Evolutionary conservation across 64 coral and sea anemone species (phyloP).

Genomic region (Astreopora myriophthalma): DNA sequence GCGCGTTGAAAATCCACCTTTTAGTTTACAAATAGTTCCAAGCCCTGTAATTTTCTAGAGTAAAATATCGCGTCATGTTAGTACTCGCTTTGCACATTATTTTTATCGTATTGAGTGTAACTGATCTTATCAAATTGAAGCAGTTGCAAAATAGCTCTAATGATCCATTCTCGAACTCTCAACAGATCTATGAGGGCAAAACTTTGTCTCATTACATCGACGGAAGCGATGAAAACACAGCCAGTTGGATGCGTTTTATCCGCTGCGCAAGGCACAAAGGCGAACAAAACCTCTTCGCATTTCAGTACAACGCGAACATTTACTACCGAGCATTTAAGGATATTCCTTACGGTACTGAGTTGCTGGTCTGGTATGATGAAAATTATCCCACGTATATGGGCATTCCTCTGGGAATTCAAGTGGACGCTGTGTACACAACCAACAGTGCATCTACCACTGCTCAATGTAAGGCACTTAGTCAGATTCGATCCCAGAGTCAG

Average conservation of each 20-base stretch:
- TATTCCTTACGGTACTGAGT: slow-evolving; percentile 58
- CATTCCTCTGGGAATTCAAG: slow-evolving; percentile 65
- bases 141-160: not conserved
- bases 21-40: no score
- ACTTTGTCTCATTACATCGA: slow-evolving; percentile 68
- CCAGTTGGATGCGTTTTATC: slow-evolving; percentile 88
- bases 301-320: slow-evolving; percentile 75
- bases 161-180: no score
- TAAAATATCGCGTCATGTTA: no score
- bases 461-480: not conserved
- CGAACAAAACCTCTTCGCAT: slow-evolving; percentile 76
- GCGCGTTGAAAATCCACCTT: no score
- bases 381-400: slow-evolving; percentile 76
- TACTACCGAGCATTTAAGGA: slow-evolving; percentile 81
- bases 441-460: not conserved
- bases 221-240: slow-evolving; percentile 75
- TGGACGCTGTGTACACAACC: not conserved
- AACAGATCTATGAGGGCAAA: slow-evolving; percentile 63
- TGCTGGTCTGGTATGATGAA: slow-evolving; percentile 85
- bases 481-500: not conserved
- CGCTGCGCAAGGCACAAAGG: slow-evolving; percentile 66
- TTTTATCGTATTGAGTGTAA: no score
- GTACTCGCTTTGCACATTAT: no score
- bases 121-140: no score
- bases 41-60: no score